Conservation (phyloP, 1,140 invertebrate species). For the Steinernema khuongi region DNA sequence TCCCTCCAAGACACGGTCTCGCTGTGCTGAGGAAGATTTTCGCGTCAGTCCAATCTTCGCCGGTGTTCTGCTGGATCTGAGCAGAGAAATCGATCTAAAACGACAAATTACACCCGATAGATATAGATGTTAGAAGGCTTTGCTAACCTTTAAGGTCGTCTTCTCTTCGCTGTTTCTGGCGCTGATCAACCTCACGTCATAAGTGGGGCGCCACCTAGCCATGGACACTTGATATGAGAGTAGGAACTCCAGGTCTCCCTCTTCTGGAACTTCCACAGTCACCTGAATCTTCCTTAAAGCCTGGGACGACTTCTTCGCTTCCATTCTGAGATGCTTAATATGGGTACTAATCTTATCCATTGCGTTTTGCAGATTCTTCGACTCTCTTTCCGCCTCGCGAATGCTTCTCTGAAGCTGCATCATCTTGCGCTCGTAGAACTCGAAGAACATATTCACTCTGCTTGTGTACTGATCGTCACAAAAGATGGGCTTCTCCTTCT, state of each 20-base stretch:
- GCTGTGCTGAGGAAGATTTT: conserved; percentile 59
- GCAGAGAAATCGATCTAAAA: conserved; percentile 60
- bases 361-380: background rate
- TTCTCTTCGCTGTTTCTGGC: conserved; percentile 24
- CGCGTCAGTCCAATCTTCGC: conserved; percentile 60
- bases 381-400: background rate
- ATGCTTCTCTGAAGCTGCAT: background rate
- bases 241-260: background rate
- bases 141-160: conserved; percentile 19
- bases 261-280: background rate
- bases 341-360: background rate
- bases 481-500: conserved; percentile 19
- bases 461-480: background rate
- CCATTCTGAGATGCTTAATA: background rate
- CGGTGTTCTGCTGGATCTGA: conserved; percentile 58
- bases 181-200: conserved; percentile 58
- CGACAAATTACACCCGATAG: conserved; percentile 21
- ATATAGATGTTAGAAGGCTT: background rate
- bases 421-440: conserved; percentile 19
- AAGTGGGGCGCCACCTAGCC: background rate
- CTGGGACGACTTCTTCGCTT: no score
- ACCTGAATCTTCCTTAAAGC: background rate
- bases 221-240: background rate
- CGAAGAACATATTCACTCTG: conserved; percentile 39
- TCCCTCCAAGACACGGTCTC: conserved; percentile 59